phyloP scores from a whole-genome alignment of 2,888 invertebrate species.

The Phymatocera aterrima region DNA sequence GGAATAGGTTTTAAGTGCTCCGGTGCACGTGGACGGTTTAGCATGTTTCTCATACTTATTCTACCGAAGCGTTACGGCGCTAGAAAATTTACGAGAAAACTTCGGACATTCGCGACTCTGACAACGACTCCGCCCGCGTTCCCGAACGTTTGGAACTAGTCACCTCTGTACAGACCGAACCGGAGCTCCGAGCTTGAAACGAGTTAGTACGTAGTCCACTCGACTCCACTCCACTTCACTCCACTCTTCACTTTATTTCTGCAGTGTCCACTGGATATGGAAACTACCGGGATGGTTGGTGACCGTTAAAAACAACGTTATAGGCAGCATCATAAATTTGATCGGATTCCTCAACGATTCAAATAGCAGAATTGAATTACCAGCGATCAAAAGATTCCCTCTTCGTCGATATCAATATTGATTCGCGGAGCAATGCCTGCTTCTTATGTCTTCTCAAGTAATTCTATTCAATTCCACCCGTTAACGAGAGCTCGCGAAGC shows the following conservation, averaged over 20 bases:
- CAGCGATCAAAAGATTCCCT: not conserved
- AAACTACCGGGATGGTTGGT: not conserved
- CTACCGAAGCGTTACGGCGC: constrained; percentile 18
- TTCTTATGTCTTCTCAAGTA: not conserved
- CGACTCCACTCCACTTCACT: not conserved
- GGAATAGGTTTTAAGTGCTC: constrained; percentile 30
- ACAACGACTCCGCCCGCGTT: not conserved
- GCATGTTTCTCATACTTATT: constrained; percentile 33
- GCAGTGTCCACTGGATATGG: not conserved
- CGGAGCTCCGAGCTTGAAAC: not conserved
- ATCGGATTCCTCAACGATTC: too few relatives aligned
- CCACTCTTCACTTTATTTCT: not conserved
- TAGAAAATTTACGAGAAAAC: constrained; percentile 37
- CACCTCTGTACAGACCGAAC: not conserved
- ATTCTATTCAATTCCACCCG: constrained; percentile 2
- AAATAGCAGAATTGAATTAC: too few relatives aligned
- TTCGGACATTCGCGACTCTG: not conserved
- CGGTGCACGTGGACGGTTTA: constrained; percentile 3
- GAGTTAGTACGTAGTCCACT: not conserved
- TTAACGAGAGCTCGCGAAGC: not conserved
- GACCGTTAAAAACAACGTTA: not conserved
- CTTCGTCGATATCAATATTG: not conserved
- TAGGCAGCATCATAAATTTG: too few relatives aligned
- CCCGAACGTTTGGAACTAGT: constrained; percentile 2
- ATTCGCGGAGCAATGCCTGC: not conserved